Conservation (phyloP, 2,113 vertebrate genomes). For the Nothoprocta pentlandii region DNA sequence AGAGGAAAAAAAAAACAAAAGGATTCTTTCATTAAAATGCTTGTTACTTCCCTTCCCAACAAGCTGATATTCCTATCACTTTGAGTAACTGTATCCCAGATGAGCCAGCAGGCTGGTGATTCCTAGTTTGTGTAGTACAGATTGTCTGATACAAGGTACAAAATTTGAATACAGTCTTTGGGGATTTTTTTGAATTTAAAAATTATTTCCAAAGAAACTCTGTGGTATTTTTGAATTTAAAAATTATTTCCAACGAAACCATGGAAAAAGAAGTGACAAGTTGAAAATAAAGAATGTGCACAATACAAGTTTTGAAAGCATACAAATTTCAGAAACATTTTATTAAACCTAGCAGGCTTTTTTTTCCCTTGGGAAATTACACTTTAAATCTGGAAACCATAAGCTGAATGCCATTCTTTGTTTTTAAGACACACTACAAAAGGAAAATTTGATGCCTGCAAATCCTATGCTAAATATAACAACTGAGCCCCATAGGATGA, state of each 20-base stretch:
- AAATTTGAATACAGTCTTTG: neutral
- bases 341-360: neutral
- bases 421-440: neutral
- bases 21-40: neutral
- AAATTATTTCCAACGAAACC: neutral
- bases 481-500: neutral
- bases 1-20: neutral
- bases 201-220: neutral
- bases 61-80: neutral
- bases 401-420: neutral
- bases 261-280: neutral
- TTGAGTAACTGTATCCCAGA: neutral
- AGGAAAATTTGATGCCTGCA: neutral
- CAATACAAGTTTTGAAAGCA: neutral
- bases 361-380: neutral
- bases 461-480: neutral
- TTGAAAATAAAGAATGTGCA: neutral
- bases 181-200: neutral
- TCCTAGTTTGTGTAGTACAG: neutral
- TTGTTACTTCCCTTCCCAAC: neutral
- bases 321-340: neutral
- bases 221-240: neutral
- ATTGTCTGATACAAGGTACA: neutral
- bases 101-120: neutral
- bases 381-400: neutral